Evolutionary conservation across 2,113 vertebrate species (phyloP), one percentile per base, ranked within the genome.

Genomic region (Columba livia): DNA sequence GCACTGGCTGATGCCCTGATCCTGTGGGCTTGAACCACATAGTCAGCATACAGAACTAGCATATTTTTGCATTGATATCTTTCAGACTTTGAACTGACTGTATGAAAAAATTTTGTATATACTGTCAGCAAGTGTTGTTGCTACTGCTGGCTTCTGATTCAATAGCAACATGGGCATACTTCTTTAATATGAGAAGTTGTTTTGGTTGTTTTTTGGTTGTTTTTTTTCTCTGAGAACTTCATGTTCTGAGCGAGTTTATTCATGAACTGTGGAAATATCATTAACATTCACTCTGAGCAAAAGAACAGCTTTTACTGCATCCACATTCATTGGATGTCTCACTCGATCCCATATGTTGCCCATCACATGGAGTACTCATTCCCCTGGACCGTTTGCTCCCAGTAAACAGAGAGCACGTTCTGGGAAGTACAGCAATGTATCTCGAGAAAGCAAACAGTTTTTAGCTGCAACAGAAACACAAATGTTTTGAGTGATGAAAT

Each of bases 201-300:
- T 51, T 51, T 51, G 16, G 16, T 17, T 15, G 44, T 18, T 47
- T 47, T 47, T 44, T 18, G 44, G 11, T 51, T 51, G 1, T 44
- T 47, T 8, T 47, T 81, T 74, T 31, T 29, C 44, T 38, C 36
- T 2, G 10, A 88, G 94, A 92, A 90, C 80, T 90, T 93, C 42
- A 25, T 92, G 88, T 94, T 96, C 90, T 66, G 53, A 86, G 53
- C 57, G 60, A 90, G 69, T 77, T 81, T 94, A 90, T 96, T 95
- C 83, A 92, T 75, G 88, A 97, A 79, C 80, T 0, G 1, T 56
- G 28, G 54, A 93, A 96, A 84, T 80, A 65, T 93, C 77, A 94
- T 94, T 96, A 96, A 79, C 70, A 95, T 97, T 96, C 92, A 92
- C 66, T 94, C 72, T 79, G 92, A 93, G 94, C 57, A 77, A 92